Evolutionary conservation across 1,140 invertebrate genomes (phyloP), one percentile per base, ranked within the genome.

Genomic region (Maconellicoccus hirsutus): DNA sequence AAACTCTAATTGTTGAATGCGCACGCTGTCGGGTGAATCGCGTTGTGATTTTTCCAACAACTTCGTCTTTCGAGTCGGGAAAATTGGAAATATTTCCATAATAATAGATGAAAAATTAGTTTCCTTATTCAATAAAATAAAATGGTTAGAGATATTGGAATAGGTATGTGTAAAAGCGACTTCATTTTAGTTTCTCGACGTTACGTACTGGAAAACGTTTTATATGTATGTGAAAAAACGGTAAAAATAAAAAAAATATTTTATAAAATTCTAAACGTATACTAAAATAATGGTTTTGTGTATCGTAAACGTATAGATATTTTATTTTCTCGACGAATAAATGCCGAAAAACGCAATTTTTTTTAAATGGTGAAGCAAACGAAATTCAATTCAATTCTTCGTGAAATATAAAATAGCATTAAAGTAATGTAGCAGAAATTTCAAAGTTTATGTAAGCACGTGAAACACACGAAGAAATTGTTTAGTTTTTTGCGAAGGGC

Each of bases 351-450:
- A 52, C 42, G 42, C 42, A 52, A 52, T 52, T 52, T 52, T 52
- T 52, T 52, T 52, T 33, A 33, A 52, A 52, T 52, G n/a, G 42
- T 19, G 42, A 52, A 19, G 12, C 10, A 52, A 52, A 14, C 6
- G n/a, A 52, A 52, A 52, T 52, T 16, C 6, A 52, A 52, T 52
- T 52, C 42, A 52, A 52, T 52, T 52, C 42, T 14, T 52, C 42
- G 42, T 16, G 42, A 52, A 52, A 52, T 52, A 52, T 52, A 19
- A 52, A 52, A 52, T 52, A 52, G 42, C n/a, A 52, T 52, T 52
- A 52, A 52, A 52, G 42, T 52, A 52, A 52, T 52, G 42, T 52
- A 52, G 42, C 42, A 52, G 42, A 52, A 52, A 52, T 52, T 52
- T 52, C 42, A 19, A 19, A 52, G 42, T 19, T 52, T 52, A 52